Evolutionary conservation across 2,113 vertebrate genomes (phyloP), one percentile per base, ranked within the genome.

Genomic region (Caranx ignobilis): DNA sequence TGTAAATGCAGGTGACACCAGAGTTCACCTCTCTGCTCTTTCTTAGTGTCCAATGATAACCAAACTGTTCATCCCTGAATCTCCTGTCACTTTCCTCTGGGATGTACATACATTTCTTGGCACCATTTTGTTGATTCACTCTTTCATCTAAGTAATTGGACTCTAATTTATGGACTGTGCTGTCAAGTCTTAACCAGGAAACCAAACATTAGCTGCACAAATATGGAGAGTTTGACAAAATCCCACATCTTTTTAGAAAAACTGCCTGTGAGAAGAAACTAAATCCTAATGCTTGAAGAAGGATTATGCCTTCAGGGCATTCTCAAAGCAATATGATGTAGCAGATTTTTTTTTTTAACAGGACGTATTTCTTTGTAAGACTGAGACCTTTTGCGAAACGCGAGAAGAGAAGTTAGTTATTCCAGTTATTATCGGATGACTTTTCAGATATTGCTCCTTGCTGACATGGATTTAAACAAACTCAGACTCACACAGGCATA

Each of bases 301-400:
- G 62, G 48, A 78, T 59, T 74, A 6, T 32, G 59, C 54, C 70
- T 66, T 70, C 43, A 6, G 67, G 82, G 48, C 15, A 0, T 65
- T 71, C 79, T 77, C 75, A 60, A 47, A 70, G 63, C 76, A 70
- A 63, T 55, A 59, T 61, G 72, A 83, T 77, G 52, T 59, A 65
- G 75, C 60, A 26, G 71, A 60, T 65, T 73, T 48, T 26, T 26
- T 26, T 26, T 26, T 79, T 60, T 57, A 39, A 62, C 48, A 26
- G 56, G 63, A 43, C 39, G 2, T 50, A 12, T 67, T 62, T 72
- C 34, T 67, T 45, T 72, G 39, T 47, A 19, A 71, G 59, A 54
- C 15, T 71, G 12, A 54, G 26, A 65, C 35, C n/a, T 70, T 50
- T 50, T 50, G 45, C 55, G 63, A 62, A 43, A 64, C 2, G 9